phyloP scores from a whole-genome alignment of 2,113 vertebrate species.

The Ariopsis seemanni region DNA sequence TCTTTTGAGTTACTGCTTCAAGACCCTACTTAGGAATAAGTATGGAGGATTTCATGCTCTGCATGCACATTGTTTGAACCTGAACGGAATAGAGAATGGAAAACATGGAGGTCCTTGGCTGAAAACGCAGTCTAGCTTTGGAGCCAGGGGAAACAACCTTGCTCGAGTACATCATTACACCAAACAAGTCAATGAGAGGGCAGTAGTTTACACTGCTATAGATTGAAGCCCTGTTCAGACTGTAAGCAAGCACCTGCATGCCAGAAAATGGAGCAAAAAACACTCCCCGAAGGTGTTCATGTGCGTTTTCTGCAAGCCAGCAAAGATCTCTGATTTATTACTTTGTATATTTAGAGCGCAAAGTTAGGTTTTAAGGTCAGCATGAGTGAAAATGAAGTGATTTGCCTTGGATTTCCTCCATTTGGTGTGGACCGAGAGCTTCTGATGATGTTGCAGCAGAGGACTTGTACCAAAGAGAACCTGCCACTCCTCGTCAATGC shows the following conservation, averaged over 20 bases:
- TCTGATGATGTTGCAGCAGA: background rate
- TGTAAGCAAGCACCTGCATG: background rate
- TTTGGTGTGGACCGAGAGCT: slow-evolving; percentile 4
- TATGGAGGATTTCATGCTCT: background rate
- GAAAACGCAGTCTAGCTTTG: background rate
- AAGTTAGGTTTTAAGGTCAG: slow-evolving; percentile 40
- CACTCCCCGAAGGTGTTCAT: background rate
- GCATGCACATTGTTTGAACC: background rate
- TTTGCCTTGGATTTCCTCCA: background rate
- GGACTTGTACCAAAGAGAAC: slow-evolving; percentile 1
- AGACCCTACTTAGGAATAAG: background rate
- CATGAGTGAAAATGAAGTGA: slow-evolving; percentile 53
- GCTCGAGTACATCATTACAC: background rate
- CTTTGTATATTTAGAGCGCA: slow-evolving; percentile 17
- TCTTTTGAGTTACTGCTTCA: background rate
- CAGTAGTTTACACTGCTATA: background rate
- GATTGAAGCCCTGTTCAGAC: background rate
- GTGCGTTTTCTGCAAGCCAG: slow-evolving; percentile 34
- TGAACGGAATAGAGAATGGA: background rate
- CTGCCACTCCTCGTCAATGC: slow-evolving; percentile 3
- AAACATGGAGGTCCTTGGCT: background rate
- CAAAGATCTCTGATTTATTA: slow-evolving; percentile 54
- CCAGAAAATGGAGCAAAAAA: background rate
- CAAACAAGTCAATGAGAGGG: background rate
- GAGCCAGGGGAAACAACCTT: background rate